Evolutionary conservation across 1,140 invertebrate genomes (phyloP), one percentile per base, ranked within the genome.

Genomic region (Magallana gigas): DNA sequence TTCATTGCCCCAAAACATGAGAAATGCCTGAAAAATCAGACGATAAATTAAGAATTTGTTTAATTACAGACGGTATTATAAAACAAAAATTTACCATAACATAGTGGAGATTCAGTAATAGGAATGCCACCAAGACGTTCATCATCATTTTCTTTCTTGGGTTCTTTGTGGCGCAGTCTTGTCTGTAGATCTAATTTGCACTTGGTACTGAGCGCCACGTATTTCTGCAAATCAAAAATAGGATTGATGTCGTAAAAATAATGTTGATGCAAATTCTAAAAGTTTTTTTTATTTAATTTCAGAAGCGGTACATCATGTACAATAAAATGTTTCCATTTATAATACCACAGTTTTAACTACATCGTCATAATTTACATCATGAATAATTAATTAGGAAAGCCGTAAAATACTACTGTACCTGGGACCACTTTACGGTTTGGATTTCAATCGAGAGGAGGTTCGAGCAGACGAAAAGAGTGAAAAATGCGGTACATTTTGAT

Each of bases 401-500:
- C 68, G 68, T 36, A 76, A 76, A 23, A 76, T 29, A 76, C 36
- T 71, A 18, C 36, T 12, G 68, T 48, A 48, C 36, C 36, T 48
- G 36, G 12, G 68, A 76, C 68, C 68, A 76, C 23, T 76, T 76
- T 76, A 76, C 23, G 68, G 68, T 76, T 23, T 76, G 68, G 68
- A 76, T 76, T 76, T 29, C 18, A 76, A 29, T 12, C 68, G 68
- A 76, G 68, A 76, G 14, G 68, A 29, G 36, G 68, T 6, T 68
- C n/a, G 64, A 68, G 68, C 68, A 76, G 68, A 76, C 68, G 68
- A 76, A 76, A 76, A 48, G 68, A 76, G 68, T 76, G 18, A 48
- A 76, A 76, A 76, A 76, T 76, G 68, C 68, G 68, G 68, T 76
- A 76, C 14, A 29, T 76, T 76, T 76, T 76, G 68, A 76, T 76